These are phyloP conservation scores for Notodonta dromedarius DNA, from an alignment of 2,888 invertebrate species.

Conservation along the genomic window DNA sequence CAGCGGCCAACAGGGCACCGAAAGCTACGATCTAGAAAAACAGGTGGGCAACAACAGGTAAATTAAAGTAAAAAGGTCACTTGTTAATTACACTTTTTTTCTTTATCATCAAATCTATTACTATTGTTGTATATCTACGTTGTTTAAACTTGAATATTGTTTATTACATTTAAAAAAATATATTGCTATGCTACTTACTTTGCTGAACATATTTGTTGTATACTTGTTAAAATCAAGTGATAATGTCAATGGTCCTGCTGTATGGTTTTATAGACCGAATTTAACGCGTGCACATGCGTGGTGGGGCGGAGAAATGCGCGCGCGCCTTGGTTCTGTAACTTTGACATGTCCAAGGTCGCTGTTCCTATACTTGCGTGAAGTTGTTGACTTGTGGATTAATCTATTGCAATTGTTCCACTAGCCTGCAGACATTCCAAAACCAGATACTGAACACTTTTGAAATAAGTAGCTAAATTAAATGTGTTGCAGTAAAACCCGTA, in stretches of 20 bases:
- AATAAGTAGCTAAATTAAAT: not conserved
- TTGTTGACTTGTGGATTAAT: constrained; percentile 6
- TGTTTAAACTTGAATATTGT: not conserved
- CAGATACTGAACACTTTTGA: not conserved
- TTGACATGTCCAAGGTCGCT: constrained; percentile 53
- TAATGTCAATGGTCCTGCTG: constrained; percentile 29
- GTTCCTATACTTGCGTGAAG: constrained; percentile 26
- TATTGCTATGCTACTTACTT: constrained; percentile 26
- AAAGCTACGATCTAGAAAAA: constrained; percentile 47
- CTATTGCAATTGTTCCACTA: constrained; percentile 4
- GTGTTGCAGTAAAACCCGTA: not conserved
- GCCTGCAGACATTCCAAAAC: not conserved
- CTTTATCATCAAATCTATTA: not conserved
- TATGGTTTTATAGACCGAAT: constrained; percentile 61
- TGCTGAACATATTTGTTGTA: constrained; percentile 35
- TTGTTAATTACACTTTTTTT: too few species aligned
- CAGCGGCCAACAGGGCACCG: constrained; percentile 48
- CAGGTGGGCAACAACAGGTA: not conserved
- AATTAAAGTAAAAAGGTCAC: not conserved
- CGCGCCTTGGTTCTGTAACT: constrained; percentile 54
- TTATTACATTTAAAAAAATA: not conserved
- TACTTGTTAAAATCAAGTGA: constrained; percentile 19
- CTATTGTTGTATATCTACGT: not conserved
- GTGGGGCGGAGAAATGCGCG: constrained; percentile 59
- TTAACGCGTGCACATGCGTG: constrained; percentile 32